These are phyloP conservation scores for Procapra przewalskii DNA, from an alignment of 2,113 vertebrate genomes.

Conservation along the genomic window DNA sequence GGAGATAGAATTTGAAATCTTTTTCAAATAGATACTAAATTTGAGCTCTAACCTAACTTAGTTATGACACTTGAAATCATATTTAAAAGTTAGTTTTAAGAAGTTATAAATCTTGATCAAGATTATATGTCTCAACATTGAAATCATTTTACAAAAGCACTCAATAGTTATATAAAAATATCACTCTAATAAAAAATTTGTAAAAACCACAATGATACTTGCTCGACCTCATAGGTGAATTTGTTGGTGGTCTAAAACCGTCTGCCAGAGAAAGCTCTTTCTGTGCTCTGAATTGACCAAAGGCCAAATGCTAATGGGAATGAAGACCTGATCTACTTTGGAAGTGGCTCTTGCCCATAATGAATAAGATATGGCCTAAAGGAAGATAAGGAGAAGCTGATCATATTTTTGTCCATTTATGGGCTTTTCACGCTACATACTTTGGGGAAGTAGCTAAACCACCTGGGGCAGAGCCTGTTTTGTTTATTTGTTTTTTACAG, in stretches of 20 bases:
- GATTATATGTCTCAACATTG: background rate
- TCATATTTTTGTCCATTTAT: conserved; percentile 49
- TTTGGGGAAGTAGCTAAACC: conserved; percentile 16
- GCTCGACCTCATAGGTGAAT: conserved; percentile 24
- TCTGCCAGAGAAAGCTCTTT: conserved; percentile 52
- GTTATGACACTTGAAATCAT: background rate
- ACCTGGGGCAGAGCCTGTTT: background rate
- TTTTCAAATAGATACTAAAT: conserved; percentile 16
- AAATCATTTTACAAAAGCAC: conserved; percentile 38
- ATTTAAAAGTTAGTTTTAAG: background rate
- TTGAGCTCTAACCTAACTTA: conserved; percentile 7
- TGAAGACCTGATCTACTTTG: conserved; percentile 30
- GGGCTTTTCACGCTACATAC: background rate
- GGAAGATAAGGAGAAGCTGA: conserved; percentile 26
- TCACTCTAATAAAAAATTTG: background rate
- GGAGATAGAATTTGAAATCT: background rate
- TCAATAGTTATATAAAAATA: conserved; percentile 61
- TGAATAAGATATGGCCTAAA: conserved; percentile 40
- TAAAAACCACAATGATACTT: conserved; percentile 55
- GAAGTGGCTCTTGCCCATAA: conserved; percentile 45
- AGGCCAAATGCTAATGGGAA: conserved; percentile 54
- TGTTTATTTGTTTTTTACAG: background rate
- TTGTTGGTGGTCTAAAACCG: conserved; percentile 52
- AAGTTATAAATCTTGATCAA: background rate
- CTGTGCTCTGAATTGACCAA: conserved; percentile 36